Evolutionary conservation across 2,113 vertebrate species (phyloP), one percentile per base, ranked within the genome.

Genomic region (Terrapene triunguis): DNA sequence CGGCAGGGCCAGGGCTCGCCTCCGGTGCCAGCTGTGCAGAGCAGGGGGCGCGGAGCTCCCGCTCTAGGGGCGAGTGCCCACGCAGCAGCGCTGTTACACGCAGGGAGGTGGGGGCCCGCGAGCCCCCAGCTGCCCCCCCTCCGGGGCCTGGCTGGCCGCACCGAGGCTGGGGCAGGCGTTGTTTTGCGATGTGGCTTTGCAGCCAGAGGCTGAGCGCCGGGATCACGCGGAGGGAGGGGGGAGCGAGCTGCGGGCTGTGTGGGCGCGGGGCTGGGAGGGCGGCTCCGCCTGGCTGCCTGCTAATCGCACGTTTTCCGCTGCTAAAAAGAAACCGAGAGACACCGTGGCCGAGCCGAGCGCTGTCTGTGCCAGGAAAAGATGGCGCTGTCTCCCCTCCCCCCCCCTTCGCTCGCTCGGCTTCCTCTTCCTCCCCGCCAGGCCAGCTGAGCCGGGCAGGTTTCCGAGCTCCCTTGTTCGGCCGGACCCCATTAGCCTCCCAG

Each of bases 351-450:
- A 97, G 97, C 95, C 85, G 90, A 95, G 97, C 93, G 96, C 97
- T 95, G 97, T 97, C 97, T 98, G 97, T 98, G 98, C 98, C 98
- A 98, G 97, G 98, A 98, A 98, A 98, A 98, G 98, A 98, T 98
- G 98, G 98, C 98, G 98, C 98, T 93, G 97, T 97, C 97, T 98
- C 98, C 97, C 96, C 95, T 96, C 96, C 96, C 96, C 97, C n/a
- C n/a, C 97, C 96, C 95, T 90, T 97, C 93, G 97, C 93, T 89
- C 88, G 87, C 92, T 90, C 97, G 95, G 92, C 95, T 98, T 98
- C 97, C 97, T 97, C 98, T 98, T 98, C 98, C 97, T 97, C 90
- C 97, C 95, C 93, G 91, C 84, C 96, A 92, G 94, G 91, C 84
- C 95, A 92, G 94, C 96, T 95, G 90, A 92, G 88, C 94, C 92